Conservation (phyloP, 2,888 invertebrate species). For the Ichneumoninae sp. region DNA sequence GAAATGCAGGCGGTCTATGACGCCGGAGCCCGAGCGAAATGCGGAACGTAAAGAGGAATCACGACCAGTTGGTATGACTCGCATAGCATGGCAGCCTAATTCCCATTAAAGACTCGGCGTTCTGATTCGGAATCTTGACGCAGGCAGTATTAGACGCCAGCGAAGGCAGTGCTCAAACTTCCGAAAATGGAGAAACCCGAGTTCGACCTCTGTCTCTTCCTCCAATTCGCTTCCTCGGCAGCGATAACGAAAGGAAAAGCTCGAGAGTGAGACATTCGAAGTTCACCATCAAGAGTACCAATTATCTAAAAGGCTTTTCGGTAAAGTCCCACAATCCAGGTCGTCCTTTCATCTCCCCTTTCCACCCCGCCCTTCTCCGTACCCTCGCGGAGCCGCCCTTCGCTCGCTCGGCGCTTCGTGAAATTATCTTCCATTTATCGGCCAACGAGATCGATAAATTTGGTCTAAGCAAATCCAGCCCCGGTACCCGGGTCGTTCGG, state of each 20-base stretch:
- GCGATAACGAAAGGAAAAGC: slow-evolving; percentile 14
- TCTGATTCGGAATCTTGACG: slow-evolving; percentile 30
- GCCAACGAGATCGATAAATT: slow-evolving; percentile 60
- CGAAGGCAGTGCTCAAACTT: background rate
- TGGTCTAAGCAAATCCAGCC: slow-evolving; percentile 41
- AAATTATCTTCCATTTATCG: slow-evolving; percentile 62
- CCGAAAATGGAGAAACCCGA: slow-evolving; percentile 12
- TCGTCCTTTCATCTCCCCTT: slow-evolving; percentile 45
- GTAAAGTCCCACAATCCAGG: slow-evolving; percentile 58
- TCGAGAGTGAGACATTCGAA: slow-evolving; percentile 34
- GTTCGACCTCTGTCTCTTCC: background rate
- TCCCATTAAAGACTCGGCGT: slow-evolving; percentile 25
- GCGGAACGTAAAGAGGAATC: slow-evolving; percentile 25
- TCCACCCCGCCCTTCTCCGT: slow-evolving; percentile 2
- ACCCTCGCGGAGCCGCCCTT: background rate
- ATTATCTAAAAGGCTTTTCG: slow-evolving; percentile 65
- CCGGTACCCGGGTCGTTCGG: slow-evolving; percentile 24
- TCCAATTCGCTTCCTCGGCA: background rate
- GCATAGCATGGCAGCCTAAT: background rate
- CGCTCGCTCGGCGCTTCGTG: slow-evolving; percentile 19
- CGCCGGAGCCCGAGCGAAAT: slow-evolving; percentile 1
- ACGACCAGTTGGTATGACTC: slow-evolving; percentile 2
- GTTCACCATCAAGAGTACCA: slow-evolving; percentile 49
- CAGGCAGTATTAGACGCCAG: background rate
- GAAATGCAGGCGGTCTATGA: background rate